A percentile compares a stretch with the other conserved stretches of the same genome.
These are phyloP conservation scores for Molorchus minor DNA, from an alignment of 2,888 invertebrate genomes.

Conservation along the genomic window DNA sequence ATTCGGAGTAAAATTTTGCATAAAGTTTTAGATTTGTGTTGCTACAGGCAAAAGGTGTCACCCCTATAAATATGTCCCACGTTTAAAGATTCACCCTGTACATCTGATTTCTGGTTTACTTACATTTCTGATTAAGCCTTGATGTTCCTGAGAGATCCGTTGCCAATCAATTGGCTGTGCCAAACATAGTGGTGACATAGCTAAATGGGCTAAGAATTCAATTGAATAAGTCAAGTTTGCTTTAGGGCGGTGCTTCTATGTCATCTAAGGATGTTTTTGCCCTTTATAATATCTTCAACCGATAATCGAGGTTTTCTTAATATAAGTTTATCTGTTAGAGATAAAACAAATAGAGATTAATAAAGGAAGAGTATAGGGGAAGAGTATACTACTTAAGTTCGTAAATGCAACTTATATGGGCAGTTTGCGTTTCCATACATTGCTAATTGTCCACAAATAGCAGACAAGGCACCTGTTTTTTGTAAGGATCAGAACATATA, in stretches of 20 bases:
- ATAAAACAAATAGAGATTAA: conserved; percentile 24
- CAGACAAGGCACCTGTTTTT: no score
- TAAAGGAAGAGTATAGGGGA: conserved; percentile 3
- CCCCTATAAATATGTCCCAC: no score
- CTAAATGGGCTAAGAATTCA: conserved; percentile 66
- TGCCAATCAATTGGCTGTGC: conserved; percentile 66
- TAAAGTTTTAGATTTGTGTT: neutral
- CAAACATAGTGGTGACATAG: conserved; percentile 66
- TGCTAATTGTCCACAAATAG: no score
- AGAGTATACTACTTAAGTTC: no score
- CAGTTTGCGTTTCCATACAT: no score
- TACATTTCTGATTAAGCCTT: conserved; percentile 62
- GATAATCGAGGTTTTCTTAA: conserved; percentile 57
- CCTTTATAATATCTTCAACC: conserved; percentile 56
- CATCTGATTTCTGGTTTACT: conserved; percentile 23
- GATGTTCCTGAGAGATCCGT: conserved; percentile 65
- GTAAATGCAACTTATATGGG: no score
- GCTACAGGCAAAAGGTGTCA: neutral
- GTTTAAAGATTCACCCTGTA: neutral
- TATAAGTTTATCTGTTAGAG: conserved; percentile 43
- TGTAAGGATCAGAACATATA: no score
- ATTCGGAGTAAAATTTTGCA: no score
- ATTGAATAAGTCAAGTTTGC: conserved; percentile 54
- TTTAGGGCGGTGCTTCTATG: conserved; percentile 35
- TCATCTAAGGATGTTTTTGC: conserved; percentile 46